Base-by-base conservation (phyloP, 2,113 vertebrate genomes). In the Meleagris gallopavo region DNA sequence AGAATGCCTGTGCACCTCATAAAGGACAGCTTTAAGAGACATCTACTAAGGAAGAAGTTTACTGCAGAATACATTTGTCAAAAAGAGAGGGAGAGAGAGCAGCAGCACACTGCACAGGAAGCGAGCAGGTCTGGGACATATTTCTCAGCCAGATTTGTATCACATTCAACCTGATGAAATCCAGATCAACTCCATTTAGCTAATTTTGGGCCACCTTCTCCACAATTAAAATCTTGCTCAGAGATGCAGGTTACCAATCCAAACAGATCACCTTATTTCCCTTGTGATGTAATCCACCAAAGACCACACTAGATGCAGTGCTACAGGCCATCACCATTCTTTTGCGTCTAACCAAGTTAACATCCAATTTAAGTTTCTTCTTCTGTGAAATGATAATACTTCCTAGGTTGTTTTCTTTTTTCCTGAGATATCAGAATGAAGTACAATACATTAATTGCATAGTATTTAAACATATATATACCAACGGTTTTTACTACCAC, bases 1-100 rank as follows among this genome's bases (percentile, higher is more conserved):
- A 94, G 66, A 79, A 52, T 77, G 84, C 32, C 60, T 92, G 76
- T 73, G 48, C 55, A 61, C 46, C 86, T 90, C 90, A 85, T 34
- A 75, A 87, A 91, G 20, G 21, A 80, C 65, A 77, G 40, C 27
- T 66, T 41, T 29, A 88, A 82, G 88, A 61, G 34, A 75, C 21
- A 40, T 40, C 22, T 85, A 57, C 58, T 36, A 85, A 83, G 43
- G 57, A 76, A 15, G 29, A 60, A 46, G 52, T 54, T 91, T 55
- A 81, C 45, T 5, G 0, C 14, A 83, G 78, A 75, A 87, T 10
- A 41, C 14, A 55, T 87, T 76, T 13, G 79, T 75, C 34, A 76
- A 76, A 66, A 62, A 46, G 8, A 71, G 17, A 13, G 32, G 71
- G 83, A 74, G 30, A 13, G 34, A 78, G 88, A 77, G 40, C 8